phyloP scores from a whole-genome alignment of 2,113 vertebrate genomes.

The Glareola pratincola region DNA sequence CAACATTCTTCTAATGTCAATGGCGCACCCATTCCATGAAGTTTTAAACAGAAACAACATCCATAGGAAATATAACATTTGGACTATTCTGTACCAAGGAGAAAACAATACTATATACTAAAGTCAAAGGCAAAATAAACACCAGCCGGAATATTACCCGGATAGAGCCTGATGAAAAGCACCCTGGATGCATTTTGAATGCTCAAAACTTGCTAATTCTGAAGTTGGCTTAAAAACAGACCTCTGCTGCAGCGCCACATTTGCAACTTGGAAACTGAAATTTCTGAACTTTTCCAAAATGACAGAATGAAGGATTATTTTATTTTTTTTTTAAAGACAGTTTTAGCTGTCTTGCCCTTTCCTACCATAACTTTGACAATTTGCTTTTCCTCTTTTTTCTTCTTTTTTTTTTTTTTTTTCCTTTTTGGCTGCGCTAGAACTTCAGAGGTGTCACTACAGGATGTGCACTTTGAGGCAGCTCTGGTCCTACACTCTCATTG shows the following conservation, averaged over 20 bases:
- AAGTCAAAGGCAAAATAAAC: background rate
- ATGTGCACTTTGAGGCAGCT: constrained; percentile 56
- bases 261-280: constrained; percentile 18
- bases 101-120: background rate
- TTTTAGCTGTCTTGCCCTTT: constrained; percentile 37
- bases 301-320: constrained; percentile 23
- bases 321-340: background rate
- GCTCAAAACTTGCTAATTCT: background rate
- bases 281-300: constrained; percentile 48
- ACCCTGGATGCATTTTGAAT: background rate
- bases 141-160: background rate
- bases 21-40: background rate
- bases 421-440: constrained; percentile 28
- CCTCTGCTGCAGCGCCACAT: background rate
- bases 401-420: background rate
- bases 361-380: constrained; percentile 21
- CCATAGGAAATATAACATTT: background rate
- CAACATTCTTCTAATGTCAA: background rate
- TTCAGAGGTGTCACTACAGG: constrained; percentile 23
- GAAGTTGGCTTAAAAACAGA: background rate
- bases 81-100: background rate
- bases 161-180: background rate
- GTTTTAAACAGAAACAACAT: background rate
- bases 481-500: constrained; percentile 26
- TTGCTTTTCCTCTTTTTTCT: background rate